phyloP scores from a whole-genome alignment of 2,113 vertebrate species.

The Bujurquina vittata region DNA sequence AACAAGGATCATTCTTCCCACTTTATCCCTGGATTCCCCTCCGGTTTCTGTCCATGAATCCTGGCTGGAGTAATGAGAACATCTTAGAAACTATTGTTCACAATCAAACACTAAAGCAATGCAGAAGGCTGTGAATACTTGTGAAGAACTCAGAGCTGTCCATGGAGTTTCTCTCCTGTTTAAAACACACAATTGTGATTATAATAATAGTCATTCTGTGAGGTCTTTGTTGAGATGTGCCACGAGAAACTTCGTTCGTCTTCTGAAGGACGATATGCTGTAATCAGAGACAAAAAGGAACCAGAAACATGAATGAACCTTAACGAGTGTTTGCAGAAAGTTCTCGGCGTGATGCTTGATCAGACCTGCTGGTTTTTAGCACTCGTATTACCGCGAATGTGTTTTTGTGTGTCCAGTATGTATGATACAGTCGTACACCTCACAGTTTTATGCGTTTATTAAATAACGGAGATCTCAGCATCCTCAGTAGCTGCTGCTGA shows the following conservation, averaged over 20 bases:
- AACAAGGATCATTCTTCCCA: neutral
- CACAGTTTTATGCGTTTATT: neutral
- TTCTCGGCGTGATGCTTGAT: neutral
- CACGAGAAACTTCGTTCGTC: neutral
- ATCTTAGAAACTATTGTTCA: neutral
- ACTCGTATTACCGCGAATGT: neutral
- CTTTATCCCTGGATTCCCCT: neutral
- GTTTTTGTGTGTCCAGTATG: neutral
- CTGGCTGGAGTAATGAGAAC: neutral
- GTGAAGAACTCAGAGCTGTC: neutral
- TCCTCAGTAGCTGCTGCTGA: neutral
- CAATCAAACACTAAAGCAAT: neutral
- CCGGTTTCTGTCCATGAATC: neutral
- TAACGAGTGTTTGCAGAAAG: no score
- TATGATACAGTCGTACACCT: accelerated
- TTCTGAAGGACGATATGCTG: neutral
- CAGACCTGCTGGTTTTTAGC: neutral
- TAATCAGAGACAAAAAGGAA: neutral
- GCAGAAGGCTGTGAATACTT: neutral
- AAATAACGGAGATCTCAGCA: neutral
- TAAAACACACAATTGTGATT: neutral
- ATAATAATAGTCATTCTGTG: neutral
- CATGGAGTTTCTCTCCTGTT: neutral
- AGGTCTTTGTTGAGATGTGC: neutral
- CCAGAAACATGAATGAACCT: neutral